phyloP scores from a whole-genome alignment of 2,888 invertebrate species.

The Pristionchus maxplancki region DNA sequence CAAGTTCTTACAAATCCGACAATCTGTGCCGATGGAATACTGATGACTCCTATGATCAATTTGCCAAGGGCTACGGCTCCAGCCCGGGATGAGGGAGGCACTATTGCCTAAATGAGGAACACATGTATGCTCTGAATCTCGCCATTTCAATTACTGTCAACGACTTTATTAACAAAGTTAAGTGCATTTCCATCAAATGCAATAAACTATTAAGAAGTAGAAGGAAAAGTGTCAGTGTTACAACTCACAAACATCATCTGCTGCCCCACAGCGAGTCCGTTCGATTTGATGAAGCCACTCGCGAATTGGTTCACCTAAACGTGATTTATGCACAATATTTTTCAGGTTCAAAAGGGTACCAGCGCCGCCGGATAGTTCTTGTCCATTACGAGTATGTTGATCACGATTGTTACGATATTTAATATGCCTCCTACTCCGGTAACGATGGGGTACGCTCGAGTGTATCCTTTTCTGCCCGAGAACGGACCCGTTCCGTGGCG shows the following conservation, averaged over 20 bases:
- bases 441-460: background rate
- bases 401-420: background rate
- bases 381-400: background rate
- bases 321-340: background rate
- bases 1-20: background rate
- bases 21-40: conserved; percentile 1
- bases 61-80: background rate
- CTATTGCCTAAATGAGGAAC: background rate
- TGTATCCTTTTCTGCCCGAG: background rate
- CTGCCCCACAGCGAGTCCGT: background rate
- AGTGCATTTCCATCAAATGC: too few relatives aligned
- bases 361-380: background rate
- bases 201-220: background rate
- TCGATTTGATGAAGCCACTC: background rate
- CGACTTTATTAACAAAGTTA: too few relatives aligned
- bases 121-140: too few relatives aligned
- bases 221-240: background rate
- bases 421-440: background rate
- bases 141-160: too few relatives aligned
- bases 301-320: background rate
- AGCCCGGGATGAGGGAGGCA: background rate
- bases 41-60: background rate
- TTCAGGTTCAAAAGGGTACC: too few relatives aligned
- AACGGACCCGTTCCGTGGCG: conserved; percentile 22
- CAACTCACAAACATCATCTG: background rate